A percentile compares a stretch with the other conserved stretches of the same genome.
Conservation (phyloP, 2,797 vertebrate species). For the Mallotus villosus region DNA sequence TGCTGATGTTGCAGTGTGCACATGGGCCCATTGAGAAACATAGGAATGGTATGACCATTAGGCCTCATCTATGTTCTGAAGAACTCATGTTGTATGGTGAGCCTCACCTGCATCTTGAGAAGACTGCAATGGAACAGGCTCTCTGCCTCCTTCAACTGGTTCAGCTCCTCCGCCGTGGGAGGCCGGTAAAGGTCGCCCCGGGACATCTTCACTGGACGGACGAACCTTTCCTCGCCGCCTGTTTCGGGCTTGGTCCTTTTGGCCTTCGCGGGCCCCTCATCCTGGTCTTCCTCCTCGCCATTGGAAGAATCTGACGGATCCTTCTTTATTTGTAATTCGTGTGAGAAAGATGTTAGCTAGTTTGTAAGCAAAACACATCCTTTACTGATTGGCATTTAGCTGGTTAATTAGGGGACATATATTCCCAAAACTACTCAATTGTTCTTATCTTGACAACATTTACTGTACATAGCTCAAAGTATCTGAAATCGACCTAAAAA, state of each 20-base stretch:
- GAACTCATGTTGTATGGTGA: background rate
- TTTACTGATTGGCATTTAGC: no score
- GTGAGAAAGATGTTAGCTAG: background rate
- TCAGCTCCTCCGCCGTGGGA: constrained; percentile 90
- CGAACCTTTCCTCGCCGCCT: constrained; percentile 39
- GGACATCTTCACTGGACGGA: constrained; percentile 82
- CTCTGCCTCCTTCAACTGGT: constrained; percentile 89
- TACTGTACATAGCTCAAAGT: no score
- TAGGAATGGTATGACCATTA: background rate
- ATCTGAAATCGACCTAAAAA: no score
- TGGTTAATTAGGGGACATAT: no score
- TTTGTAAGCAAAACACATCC: background rate
- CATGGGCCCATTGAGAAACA: background rate
- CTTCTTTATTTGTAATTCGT: constrained; percentile 48
- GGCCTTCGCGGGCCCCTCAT: constrained; percentile 34
- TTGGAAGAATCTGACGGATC: constrained; percentile 28
- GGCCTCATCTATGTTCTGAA: background rate
- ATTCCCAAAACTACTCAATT: no score
- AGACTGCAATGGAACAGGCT: constrained; percentile 93
- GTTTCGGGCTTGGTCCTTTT: constrained; percentile 63
- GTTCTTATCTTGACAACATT: no score
- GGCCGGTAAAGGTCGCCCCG: constrained; percentile 86
- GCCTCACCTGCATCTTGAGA: constrained; percentile 90
- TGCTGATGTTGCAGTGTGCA: background rate
- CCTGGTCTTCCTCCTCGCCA: constrained; percentile 22